A percentile compares a stretch with the other conserved stretches of the same genome.
These are phyloP conservation scores for Macropis europaea DNA, from an alignment of 2,888 invertebrate species.

Conservation along the genomic window DNA sequence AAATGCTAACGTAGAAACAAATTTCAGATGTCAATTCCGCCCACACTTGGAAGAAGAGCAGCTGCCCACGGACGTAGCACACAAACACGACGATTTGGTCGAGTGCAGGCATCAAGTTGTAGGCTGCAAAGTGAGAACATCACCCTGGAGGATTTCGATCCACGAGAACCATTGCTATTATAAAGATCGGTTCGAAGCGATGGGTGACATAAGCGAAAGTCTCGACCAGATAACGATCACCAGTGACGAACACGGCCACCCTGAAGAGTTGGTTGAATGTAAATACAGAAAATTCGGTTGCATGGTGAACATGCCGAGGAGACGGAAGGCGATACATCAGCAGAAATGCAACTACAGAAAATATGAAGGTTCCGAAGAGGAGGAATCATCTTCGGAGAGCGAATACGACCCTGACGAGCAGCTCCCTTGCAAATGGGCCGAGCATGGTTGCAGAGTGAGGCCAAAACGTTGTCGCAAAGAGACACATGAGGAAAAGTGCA, in stretches of 20 bases:
- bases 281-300: constrained; percentile 67
- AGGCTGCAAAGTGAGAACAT: constrained; percentile 70
- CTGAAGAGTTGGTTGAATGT: constrained; percentile 66
- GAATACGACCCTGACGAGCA: constrained; percentile 65
- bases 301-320: constrained; percentile 69
- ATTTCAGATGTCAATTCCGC: constrained; percentile 72
- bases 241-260: constrained; percentile 32
- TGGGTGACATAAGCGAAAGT: constrained; percentile 25
- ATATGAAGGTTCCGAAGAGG: constrained; percentile 31
- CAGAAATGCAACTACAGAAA: constrained; percentile 66
- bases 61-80: constrained; percentile 66
- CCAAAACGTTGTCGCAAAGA: constrained; percentile 59
- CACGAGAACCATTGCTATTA: constrained; percentile 72
- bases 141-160: constrained; percentile 63
- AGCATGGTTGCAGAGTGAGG: constrained; percentile 67
- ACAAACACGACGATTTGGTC: constrained; percentile 53
- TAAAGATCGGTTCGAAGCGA: constrained; percentile 50
- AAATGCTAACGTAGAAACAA: not conserved
- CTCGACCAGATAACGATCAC: constrained; percentile 29
- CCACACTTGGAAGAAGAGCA: constrained; percentile 68
- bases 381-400: constrained; percentile 6
- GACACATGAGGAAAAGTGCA: constrained; percentile 71
- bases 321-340: constrained; percentile 65
- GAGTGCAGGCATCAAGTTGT: constrained; percentile 61
- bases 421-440: constrained; percentile 68